A percentile compares a stretch with the other conserved stretches of the same genome.
Conservation (phyloP, 2,113 vertebrate genomes). For the Harpagus bidentatus region DNA sequence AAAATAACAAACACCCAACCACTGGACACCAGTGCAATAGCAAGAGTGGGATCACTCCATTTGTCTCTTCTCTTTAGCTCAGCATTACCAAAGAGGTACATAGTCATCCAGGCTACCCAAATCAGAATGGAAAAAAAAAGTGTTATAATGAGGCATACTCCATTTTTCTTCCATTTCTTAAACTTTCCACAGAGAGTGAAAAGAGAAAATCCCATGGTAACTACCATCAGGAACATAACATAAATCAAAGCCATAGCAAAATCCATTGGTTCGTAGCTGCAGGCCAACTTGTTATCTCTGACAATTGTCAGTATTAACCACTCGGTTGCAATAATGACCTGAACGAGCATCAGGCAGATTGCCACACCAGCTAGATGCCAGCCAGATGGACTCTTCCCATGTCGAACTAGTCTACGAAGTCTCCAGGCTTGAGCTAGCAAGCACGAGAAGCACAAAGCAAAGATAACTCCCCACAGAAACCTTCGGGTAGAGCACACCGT, state of each 20-base stretch:
- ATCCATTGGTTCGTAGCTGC: constrained; percentile 89
- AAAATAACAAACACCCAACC: constrained; percentile 94
- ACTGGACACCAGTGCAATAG: constrained; percentile 89
- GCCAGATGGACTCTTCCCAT: constrained; percentile 84
- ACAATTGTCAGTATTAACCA: constrained; percentile 92
- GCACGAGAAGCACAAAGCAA: constrained; percentile 92
- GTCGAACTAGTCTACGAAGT: constrained; percentile 82
- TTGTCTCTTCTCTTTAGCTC: constrained; percentile 78
- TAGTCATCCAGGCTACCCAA: constrained; percentile 93
- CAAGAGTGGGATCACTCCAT: constrained; percentile 90
- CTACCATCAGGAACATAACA: constrained; percentile 84
- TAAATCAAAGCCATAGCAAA: constrained; percentile 90
- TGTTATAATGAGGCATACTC: constrained; percentile 84
- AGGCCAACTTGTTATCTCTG: constrained; percentile 84
- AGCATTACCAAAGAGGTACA: constrained; percentile 90
- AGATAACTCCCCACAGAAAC: constrained; percentile 91
- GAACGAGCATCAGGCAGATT: constrained; percentile 85
- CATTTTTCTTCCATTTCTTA: constrained; percentile 89
- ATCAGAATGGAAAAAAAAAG: constrained; percentile 87
- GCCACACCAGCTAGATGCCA: constrained; percentile 85
- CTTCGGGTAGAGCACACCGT: constrained; percentile 84
- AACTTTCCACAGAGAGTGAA: constrained; percentile 90
- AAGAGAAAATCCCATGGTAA: constrained; percentile 79
- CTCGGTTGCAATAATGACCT: constrained; percentile 90
- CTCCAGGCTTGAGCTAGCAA: constrained; percentile 89